Percentiles rank a stretch among this genome's conserved stretches.
These are phyloP conservation scores for Ligdia adustata DNA, from an alignment of 2,888 invertebrate genomes.

Conservation along the genomic window DNA sequence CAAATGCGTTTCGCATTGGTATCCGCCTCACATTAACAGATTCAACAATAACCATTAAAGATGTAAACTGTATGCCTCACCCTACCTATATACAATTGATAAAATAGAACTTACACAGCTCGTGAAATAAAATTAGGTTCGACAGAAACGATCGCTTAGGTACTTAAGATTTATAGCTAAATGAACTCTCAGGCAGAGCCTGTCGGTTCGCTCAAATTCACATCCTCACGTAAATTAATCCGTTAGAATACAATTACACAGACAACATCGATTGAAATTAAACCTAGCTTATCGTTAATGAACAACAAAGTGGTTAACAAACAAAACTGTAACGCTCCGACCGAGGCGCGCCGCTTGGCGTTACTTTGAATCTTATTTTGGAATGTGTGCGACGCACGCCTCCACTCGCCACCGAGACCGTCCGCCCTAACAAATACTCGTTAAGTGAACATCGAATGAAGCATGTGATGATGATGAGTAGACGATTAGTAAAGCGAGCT, in stretches of 20 bases:
- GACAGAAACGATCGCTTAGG: slow-evolving; percentile 35
- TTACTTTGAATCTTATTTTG: slow-evolving; percentile 74
- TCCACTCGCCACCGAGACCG: slow-evolving; percentile 46
- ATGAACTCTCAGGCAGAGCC: slow-evolving; percentile 74
- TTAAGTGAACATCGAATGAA: slow-evolving; percentile 42
- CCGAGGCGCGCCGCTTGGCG: slow-evolving; percentile 64
- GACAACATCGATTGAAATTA: slow-evolving; percentile 81
- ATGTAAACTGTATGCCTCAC: slow-evolving; percentile 72
- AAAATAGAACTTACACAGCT: slow-evolving; percentile 75
- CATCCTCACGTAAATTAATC: slow-evolving; percentile 74
- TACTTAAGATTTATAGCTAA: slow-evolving; percentile 69
- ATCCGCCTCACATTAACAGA: slow-evolving; percentile 63
- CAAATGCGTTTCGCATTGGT: slow-evolving; percentile 71
- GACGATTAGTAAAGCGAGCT: slow-evolving; percentile 31
- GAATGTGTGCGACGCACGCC: slow-evolving; percentile 76
- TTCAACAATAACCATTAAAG: slow-evolving; percentile 72
- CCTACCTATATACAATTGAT: slow-evolving; percentile 79
- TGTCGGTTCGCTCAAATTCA: slow-evolving; percentile 81
- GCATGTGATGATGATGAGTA: slow-evolving; percentile 40
- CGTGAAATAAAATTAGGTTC: slow-evolving; percentile 71
- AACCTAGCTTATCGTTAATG: slow-evolving; percentile 82
- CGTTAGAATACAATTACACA: slow-evolving; percentile 80
- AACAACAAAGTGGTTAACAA: slow-evolving; percentile 82
- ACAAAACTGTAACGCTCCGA: slow-evolving; percentile 68
- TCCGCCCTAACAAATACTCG: slow-evolving; percentile 4